phyloP scores from a whole-genome alignment of 2,888 invertebrate genomes.

The Gymnoscelis rufifasciata region DNA sequence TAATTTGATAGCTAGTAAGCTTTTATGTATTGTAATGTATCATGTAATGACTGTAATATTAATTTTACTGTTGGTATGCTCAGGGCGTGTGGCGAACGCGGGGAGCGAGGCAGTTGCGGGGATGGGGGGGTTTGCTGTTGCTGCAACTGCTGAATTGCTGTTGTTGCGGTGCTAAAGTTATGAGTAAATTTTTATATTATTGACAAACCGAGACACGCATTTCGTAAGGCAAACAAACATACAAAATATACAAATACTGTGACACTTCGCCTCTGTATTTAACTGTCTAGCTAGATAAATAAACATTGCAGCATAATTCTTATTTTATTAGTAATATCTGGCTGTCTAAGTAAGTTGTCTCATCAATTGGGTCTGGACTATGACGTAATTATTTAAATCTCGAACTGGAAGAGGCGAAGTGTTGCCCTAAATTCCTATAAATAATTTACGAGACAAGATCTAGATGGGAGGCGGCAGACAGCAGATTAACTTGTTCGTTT shows the following conservation, averaged over 20 bases:
- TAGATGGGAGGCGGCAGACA: slow-evolving; percentile 35
- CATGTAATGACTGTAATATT: slow-evolving; percentile 48
- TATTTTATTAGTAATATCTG: too few species aligned
- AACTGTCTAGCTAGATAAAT: background rate
- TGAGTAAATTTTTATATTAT: slow-evolving; percentile 76
- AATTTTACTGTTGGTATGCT: slow-evolving; percentile 74
- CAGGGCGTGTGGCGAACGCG: slow-evolving; percentile 73
- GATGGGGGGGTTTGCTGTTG: slow-evolving; percentile 66
- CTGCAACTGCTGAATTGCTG: slow-evolving; percentile 77
- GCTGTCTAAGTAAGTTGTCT: background rate
- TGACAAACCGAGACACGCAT: slow-evolving; percentile 65
- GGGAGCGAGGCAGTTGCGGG: slow-evolving; percentile 71
- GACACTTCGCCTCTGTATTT: slow-evolving; percentile 15
- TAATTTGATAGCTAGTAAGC: slow-evolving; percentile 18
- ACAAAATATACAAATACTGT: slow-evolving; percentile 16
- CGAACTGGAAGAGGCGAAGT: slow-evolving; percentile 10
- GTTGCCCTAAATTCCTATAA: slow-evolving; percentile 16
- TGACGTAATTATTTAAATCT: background rate
- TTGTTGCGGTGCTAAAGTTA: slow-evolving; percentile 77
- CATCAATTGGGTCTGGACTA: background rate
- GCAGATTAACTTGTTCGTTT: slow-evolving; percentile 67
- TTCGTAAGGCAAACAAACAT: slow-evolving; percentile 39
- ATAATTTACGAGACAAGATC: slow-evolving; percentile 20
- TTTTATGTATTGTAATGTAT: slow-evolving; percentile 17
- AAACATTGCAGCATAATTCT: too few species aligned